phyloP scores from a whole-genome alignment of 1,140 invertebrate species.

The Ylistrum balloti region DNA sequence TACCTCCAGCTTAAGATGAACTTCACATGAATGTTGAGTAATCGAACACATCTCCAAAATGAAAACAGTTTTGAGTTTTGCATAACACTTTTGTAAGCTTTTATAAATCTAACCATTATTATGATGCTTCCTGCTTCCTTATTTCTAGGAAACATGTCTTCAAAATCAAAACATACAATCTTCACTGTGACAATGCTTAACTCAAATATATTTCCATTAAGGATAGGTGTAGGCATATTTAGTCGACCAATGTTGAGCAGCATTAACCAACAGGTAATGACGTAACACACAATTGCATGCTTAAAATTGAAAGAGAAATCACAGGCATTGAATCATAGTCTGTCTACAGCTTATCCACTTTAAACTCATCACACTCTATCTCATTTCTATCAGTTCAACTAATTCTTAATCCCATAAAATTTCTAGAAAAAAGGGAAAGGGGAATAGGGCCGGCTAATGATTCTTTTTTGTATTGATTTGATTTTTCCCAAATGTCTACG shows the following conservation, averaged over 20 bases:
- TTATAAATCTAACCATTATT: too few relatives aligned
- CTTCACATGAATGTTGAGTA: background rate
- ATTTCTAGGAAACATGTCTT: too few relatives aligned
- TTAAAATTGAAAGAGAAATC: slow-evolving; percentile 5
- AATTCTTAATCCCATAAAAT: background rate
- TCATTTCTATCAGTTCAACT: background rate
- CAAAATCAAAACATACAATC: background rate
- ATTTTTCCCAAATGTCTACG: background rate
- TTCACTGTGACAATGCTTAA: background rate
- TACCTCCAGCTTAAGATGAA: background rate
- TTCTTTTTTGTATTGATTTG: background rate
- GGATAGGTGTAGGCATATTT: background rate
- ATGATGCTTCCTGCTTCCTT: too few relatives aligned
- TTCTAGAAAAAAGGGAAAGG: background rate
- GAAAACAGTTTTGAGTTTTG: background rate
- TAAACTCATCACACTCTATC: background rate
- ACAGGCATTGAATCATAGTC: slow-evolving; percentile 7
- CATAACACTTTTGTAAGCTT: background rate
- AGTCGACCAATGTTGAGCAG: background rate
- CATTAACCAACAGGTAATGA: background rate
- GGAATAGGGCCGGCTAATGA: background rate
- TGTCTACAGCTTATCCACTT: background rate
- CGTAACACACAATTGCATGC: slow-evolving; percentile 32
- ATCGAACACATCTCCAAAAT: background rate
- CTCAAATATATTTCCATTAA: background rate